Conservation (phyloP, 2,888 invertebrate species). For the Leptopilina myrica region DNA sequence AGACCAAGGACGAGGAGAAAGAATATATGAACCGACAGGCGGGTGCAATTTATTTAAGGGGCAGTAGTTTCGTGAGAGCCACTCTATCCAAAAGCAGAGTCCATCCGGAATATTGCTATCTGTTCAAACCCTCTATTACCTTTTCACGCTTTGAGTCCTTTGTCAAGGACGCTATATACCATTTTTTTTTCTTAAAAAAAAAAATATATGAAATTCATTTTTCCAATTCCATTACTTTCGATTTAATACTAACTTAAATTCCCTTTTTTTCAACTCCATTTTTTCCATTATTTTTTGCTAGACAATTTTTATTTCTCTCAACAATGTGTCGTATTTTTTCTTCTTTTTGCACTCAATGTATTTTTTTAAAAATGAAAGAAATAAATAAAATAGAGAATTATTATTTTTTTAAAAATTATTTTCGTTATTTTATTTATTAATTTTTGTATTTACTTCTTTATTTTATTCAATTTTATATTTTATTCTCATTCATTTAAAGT, state of each 20-base stretch:
- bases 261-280: not conserved
- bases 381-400: no score
- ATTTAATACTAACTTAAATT: not conserved
- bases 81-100: constrained; percentile 63
- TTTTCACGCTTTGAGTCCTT: constrained; percentile 29
- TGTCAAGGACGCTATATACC: not conserved
- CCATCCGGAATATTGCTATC: constrained; percentile 68
- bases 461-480: no score
- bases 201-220: not conserved
- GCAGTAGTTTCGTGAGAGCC: constrained; percentile 61
- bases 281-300: not conserved
- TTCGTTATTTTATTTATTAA: no score
- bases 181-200: not conserved
- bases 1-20: not conserved
- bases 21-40: constrained; percentile 46
- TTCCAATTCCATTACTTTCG: constrained; percentile 13
- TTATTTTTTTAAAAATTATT: no score
- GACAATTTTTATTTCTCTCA: not conserved
- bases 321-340: no score
- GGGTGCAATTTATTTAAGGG: constrained; percentile 68
- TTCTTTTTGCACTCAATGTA: no score
- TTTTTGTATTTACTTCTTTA: no score
- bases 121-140: constrained; percentile 29
- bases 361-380: no score
- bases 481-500: no score